These are phyloP conservation scores for Elegia similella DNA, from an alignment of 2,888 invertebrate genomes.

Conservation along the genomic window DNA sequence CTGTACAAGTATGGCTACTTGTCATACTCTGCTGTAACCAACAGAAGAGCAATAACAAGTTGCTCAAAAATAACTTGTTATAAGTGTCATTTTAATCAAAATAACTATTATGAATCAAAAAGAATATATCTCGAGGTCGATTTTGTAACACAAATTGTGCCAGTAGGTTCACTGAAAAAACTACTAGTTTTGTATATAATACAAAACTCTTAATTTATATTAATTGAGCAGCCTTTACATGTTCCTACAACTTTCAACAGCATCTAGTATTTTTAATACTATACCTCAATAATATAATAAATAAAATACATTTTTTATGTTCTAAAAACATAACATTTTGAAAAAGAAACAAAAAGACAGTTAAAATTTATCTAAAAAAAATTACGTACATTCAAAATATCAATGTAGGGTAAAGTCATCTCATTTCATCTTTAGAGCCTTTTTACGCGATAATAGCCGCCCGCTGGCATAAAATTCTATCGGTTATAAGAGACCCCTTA, in stretches of 20 bases:
- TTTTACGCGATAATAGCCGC: background rate
- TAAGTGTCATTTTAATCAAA: too few relatives aligned
- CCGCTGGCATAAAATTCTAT: background rate
- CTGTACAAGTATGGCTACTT: too few relatives aligned
- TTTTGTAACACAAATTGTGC: conserved; percentile 1
- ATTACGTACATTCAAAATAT: background rate
- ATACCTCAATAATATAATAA: conserved; percentile 15
- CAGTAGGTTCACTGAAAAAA: background rate
- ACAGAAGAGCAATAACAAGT: too few relatives aligned
- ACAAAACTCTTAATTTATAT: conserved; percentile 4
- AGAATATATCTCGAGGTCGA: background rate
- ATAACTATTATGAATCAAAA: too few relatives aligned
- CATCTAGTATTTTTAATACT: conserved; percentile 12
- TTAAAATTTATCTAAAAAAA: background rate
- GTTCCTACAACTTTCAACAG: conserved; percentile 15
- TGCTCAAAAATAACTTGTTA: too few relatives aligned
- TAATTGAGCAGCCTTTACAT: conserved; percentile 23
- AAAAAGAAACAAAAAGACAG: background rate
- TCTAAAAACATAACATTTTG: background rate
- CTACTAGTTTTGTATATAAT: background rate
- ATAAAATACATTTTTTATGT: background rate
- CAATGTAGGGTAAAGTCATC: background rate
- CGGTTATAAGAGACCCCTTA: background rate
- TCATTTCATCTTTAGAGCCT: background rate
- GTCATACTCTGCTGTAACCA: too few relatives aligned